These are phyloP conservation scores for Pseudochirops corinnae DNA, from an alignment of 2,797 vertebrate genomes.

Conservation along the genomic window DNA sequence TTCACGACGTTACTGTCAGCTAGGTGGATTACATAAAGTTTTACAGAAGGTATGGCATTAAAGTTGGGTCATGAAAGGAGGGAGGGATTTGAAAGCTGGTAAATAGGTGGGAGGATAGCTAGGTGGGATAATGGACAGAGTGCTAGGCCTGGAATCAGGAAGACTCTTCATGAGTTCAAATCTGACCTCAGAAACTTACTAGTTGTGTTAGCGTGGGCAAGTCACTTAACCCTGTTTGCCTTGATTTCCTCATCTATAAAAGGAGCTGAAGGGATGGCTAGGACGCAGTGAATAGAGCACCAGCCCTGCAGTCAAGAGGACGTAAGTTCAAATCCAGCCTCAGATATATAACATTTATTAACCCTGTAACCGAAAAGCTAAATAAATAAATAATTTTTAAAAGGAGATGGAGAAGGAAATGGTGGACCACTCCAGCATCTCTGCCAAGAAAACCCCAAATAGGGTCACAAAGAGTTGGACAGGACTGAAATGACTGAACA, in stretches of 20 bases:
- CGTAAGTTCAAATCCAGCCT: too few species aligned
- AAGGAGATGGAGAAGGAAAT: neutral
- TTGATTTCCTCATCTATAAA: neutral
- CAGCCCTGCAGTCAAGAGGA: too few species aligned
- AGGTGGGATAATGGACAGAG: neutral
- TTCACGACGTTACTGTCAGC: neutral
- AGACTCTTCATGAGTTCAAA: neutral
- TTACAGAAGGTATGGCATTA: neutral
- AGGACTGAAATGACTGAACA: neutral
- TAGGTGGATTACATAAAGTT: neutral
- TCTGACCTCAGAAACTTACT: neutral
- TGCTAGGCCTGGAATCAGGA: neutral
- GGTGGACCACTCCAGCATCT: neutral
- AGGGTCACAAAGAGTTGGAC: neutral
- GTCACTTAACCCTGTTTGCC: neutral
- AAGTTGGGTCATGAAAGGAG: neutral
- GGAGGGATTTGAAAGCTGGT: neutral
- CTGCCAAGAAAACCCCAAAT: neutral
- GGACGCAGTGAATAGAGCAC: too few species aligned
- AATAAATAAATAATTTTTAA: too few species aligned
- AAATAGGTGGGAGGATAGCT: neutral
- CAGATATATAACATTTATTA: too few species aligned
- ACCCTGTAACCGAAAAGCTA: too few species aligned
- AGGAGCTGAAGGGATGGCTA: neutral
- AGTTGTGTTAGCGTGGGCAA: neutral